A percentile compares a stretch with the other conserved stretches of the same genome.
These are phyloP conservation scores for Lithobates pipiens DNA, from an alignment of 2,797 vertebrate genomes.

Conservation along the genomic window DNA sequence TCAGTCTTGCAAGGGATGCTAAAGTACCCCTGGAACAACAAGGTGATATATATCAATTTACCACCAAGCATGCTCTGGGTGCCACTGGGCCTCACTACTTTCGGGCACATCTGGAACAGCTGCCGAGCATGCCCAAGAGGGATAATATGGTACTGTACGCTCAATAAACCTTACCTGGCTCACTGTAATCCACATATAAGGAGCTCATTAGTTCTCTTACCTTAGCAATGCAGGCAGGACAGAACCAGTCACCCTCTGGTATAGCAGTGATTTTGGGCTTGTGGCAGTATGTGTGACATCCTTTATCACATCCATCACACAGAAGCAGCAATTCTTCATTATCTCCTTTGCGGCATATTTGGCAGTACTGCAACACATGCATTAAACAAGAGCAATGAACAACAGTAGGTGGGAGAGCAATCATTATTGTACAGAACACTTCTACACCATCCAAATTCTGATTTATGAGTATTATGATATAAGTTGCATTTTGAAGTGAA, in stretches of 20 bases:
- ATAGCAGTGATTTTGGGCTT: constrained; percentile 96
- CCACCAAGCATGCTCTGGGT: background rate
- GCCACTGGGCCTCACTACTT: background rate
- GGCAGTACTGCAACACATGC: constrained; percentile 89
- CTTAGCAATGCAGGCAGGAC: constrained; percentile 97
- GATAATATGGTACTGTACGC: background rate
- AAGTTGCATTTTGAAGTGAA: background rate
- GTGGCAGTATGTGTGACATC: constrained; percentile 98
- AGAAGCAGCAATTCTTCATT: constrained; percentile 97
- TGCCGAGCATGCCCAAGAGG: background rate
- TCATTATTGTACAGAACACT: background rate
- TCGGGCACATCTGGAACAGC: background rate
- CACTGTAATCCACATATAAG: background rate
- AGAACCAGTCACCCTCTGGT: constrained; percentile 99
- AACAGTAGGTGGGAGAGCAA: background rate
- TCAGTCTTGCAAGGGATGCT: too few species aligned
- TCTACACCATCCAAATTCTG: background rate
- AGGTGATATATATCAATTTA: background rate
- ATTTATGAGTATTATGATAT: too few species aligned
- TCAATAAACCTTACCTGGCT: background rate
- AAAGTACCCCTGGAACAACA: too few species aligned
- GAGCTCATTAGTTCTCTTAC: constrained; percentile 71
- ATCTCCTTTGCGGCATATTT: constrained; percentile 97
- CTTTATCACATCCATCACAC: constrained; percentile 98
- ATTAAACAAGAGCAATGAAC: background rate